Percentiles rank a stretch among this genome's conserved stretches.
Evolutionary conservation across 30 jellyfish, hydroid and myxozoan species (phyloP).

Genomic region (Turritopsis dohrnii): DNA sequence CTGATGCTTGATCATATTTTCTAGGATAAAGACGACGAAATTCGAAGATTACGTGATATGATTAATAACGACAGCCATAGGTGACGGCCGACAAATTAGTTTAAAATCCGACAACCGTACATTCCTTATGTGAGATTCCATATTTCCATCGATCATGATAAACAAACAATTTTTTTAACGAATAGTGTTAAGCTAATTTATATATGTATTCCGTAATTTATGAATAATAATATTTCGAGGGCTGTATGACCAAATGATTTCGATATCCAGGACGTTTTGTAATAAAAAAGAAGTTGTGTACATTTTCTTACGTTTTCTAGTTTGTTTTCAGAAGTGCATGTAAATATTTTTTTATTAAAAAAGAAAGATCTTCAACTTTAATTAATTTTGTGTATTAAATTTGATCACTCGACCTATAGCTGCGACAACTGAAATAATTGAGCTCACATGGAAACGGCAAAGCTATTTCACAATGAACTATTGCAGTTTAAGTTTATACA

Average conservation of each 20-base stretch:
- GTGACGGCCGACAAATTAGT: too few relatives aligned
- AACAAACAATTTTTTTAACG: not conserved
- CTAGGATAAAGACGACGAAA: conserved; percentile 26
- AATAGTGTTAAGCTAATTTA: not conserved
- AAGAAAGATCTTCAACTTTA: not conserved
- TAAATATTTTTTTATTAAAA: too few relatives aligned
- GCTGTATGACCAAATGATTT: not conserved
- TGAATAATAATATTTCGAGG: too few relatives aligned
- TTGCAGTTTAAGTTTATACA: too few relatives aligned
- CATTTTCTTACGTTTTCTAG: not conserved
- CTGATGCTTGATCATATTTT: not conserved
- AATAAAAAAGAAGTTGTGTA: not conserved
- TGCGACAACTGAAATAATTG: too few relatives aligned
- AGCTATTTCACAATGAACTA: too few relatives aligned
- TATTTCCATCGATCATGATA: not conserved
- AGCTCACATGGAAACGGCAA: too few relatives aligned
- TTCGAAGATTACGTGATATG: not conserved
- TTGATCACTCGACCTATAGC: too few relatives aligned
- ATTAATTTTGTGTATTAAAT: not conserved
- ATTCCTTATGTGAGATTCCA: not conserved
- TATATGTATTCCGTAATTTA: not conserved
- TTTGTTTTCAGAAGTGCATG: not conserved
- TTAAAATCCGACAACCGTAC: not conserved
- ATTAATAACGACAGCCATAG: not conserved
- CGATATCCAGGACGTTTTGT: not conserved